A percentile compares a stretch with the other conserved stretches of the same genome.
Evolutionary conservation across 2,888 invertebrate genomes (phyloP).

Genomic region (Furcula furcula): DNA sequence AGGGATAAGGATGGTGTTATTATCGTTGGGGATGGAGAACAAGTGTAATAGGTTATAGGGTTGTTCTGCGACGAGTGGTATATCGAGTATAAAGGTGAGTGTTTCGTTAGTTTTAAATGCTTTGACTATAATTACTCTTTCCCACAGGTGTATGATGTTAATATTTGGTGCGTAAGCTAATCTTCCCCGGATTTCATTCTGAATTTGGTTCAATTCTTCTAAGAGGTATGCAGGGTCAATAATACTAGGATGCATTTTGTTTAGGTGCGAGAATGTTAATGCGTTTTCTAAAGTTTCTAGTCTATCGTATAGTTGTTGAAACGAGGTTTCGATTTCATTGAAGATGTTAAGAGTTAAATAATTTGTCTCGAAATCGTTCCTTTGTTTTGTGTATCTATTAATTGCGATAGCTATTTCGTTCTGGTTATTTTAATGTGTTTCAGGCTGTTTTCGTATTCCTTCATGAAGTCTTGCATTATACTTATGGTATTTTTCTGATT

Average conservation of each 20-base stretch:
- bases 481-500: slow-evolving; percentile 5
- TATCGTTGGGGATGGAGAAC: slow-evolving; percentile 18
- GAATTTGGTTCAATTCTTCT: slow-evolving; percentile 10
- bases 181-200: slow-evolving; percentile 6
- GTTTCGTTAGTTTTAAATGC: slow-evolving; percentile 15
- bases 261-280: too few relatives aligned
- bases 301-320: background rate
- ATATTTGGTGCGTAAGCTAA: slow-evolving; percentile 6
- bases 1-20: slow-evolving; percentile 17
- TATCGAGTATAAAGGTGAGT: slow-evolving; percentile 17
- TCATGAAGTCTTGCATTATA: slow-evolving; percentile 1
- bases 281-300: background rate
- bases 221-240: slow-evolving; percentile 7
- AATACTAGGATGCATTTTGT: too few relatives aligned
- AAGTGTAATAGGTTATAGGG: slow-evolving; percentile 14
- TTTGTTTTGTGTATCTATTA: background rate
- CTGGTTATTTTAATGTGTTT: background rate
- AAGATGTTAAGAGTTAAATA: background rate
- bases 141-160: slow-evolving; percentile 3
- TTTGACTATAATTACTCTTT: slow-evolving; percentile 9
- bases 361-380: background rate
- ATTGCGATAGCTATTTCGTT: background rate
- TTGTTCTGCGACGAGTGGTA: slow-evolving; percentile 16
- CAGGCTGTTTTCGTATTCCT: slow-evolving; percentile 1
- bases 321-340: background rate